Evolutionary conservation across 2,797 vertebrate genomes (phyloP).

Genomic region (Xenentodon cancila): DNA sequence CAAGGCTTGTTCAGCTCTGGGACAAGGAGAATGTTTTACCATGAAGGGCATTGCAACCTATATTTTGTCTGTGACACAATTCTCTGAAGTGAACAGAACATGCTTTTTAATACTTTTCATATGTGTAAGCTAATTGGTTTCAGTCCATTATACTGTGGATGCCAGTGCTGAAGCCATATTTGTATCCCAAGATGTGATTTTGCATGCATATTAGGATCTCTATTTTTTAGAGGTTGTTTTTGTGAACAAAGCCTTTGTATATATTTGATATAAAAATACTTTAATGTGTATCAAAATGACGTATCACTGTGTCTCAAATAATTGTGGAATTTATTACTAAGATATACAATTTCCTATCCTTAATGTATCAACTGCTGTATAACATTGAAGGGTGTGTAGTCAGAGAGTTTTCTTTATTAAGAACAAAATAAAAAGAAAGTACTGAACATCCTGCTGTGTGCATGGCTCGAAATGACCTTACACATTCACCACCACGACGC

Average conservation of each 20-base stretch:
- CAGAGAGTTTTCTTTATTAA: constrained; percentile 16
- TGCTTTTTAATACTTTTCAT: constrained; percentile 30
- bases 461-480: background rate
- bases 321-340: constrained; percentile 44
- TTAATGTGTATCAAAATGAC: constrained; percentile 43
- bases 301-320: constrained; percentile 35
- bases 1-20: constrained; percentile 25
- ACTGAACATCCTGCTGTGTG: background rate
- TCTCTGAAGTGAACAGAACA: constrained; percentile 43
- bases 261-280: constrained; percentile 53
- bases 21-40: constrained; percentile 30
- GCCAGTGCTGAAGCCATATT: constrained; percentile 77
- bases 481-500: background rate
- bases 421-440: constrained; percentile 30
- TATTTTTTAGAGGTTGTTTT: constrained; percentile 47
- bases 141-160: constrained; percentile 48
- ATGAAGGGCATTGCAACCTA: constrained; percentile 17
- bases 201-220: constrained; percentile 48
- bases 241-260: constrained; percentile 51
- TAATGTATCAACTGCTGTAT: constrained; percentile 45
- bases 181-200: constrained; percentile 83
- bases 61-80: constrained; percentile 32
- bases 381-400: constrained; percentile 29
- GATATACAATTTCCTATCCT: constrained; percentile 40
- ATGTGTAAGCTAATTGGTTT: constrained; percentile 53